phyloP scores from a whole-genome alignment of 2,888 invertebrate genomes.

The Unio pictorum region DNA sequence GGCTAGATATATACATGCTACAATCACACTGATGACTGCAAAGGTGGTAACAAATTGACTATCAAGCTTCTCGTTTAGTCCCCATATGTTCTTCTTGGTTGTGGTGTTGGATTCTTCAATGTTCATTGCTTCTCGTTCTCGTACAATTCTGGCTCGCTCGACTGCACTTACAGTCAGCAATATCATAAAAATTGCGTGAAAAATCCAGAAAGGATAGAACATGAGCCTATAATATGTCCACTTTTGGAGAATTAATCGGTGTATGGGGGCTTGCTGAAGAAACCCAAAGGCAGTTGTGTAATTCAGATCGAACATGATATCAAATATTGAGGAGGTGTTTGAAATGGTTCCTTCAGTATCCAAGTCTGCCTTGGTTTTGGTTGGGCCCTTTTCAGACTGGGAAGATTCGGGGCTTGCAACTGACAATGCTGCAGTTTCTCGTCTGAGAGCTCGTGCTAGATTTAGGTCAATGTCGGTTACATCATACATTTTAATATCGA shows the following conservation, averaged over 20 bases:
- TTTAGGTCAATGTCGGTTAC: too few species aligned
- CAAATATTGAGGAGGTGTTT: conserved; percentile 32
- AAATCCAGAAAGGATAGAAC: conserved; percentile 37
- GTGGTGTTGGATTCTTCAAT: conserved; percentile 12
- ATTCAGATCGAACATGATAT: conserved; percentile 43
- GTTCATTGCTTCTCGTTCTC: not conserved
- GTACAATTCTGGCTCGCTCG: conserved; percentile 8
- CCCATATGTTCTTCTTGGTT: conserved; percentile 7
- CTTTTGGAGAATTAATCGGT: conserved; percentile 40
- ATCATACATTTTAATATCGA: too few species aligned
- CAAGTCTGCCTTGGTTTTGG: not conserved
- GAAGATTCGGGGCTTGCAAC: not conserved
- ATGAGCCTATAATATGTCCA: conserved; percentile 35
- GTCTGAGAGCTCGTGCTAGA: too few species aligned
- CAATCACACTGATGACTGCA: conserved; percentile 20
- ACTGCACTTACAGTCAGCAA: conserved; percentile 33
- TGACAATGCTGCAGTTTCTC: too few species aligned
- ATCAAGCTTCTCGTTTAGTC: conserved; percentile 4
- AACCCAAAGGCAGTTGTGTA: conserved; percentile 41
- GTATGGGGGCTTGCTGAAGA: conserved; percentile 34
- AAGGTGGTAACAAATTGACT: conserved; percentile 18
- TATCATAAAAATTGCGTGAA: conserved; percentile 37
- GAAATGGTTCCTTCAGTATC: not conserved
- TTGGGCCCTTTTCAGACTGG: conserved; percentile 1
- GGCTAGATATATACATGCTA: conserved; percentile 22